A percentile compares a stretch with the other conserved stretches of the same genome.
phyloP scores from a whole-genome alignment of 1,140 invertebrate genomes.

The Sinella curviseta region DNA sequence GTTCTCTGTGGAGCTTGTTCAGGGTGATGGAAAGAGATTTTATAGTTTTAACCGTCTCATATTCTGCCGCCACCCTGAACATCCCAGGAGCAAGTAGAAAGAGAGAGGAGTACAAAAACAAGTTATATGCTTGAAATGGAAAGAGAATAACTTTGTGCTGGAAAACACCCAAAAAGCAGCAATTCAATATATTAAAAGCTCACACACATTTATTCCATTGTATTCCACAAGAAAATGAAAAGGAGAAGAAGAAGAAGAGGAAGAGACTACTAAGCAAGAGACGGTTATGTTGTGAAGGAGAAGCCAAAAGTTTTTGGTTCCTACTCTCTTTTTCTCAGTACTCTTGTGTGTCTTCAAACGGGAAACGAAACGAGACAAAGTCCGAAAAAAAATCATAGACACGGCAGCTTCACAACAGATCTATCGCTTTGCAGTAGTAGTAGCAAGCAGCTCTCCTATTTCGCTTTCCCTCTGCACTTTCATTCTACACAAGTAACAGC shows the following conservation, averaged over 20 bases:
- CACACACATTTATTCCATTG: background rate
- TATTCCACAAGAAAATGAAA: background rate
- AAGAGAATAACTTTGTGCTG: background rate
- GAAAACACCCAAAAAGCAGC: constrained; percentile 6
- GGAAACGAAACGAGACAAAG: constrained; percentile 1
- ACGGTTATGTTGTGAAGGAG: background rate
- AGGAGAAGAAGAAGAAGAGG: background rate
- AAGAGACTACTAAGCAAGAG: background rate
- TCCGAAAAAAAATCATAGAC: constrained; percentile 10
- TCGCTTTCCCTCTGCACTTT: too few species aligned
- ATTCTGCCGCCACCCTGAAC: background rate
- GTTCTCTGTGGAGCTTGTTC: too few species aligned
- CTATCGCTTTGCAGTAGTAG: too few species aligned
- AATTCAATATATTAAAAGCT: background rate
- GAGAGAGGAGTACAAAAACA: too few species aligned
- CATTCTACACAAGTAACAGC: too few species aligned
- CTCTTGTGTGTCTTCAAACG: background rate
- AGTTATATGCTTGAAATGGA: background rate
- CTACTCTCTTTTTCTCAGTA: background rate
- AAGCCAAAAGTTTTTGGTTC: constrained; percentile 13
- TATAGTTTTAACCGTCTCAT: background rate
- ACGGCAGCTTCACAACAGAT: too few species aligned
- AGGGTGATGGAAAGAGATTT: background rate
- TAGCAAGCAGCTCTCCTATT: too few species aligned
- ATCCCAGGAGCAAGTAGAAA: background rate